These are phyloP conservation scores for Brachirus orientalis DNA, from an alignment of 2,113 vertebrate genomes.

Conservation along the genomic window DNA sequence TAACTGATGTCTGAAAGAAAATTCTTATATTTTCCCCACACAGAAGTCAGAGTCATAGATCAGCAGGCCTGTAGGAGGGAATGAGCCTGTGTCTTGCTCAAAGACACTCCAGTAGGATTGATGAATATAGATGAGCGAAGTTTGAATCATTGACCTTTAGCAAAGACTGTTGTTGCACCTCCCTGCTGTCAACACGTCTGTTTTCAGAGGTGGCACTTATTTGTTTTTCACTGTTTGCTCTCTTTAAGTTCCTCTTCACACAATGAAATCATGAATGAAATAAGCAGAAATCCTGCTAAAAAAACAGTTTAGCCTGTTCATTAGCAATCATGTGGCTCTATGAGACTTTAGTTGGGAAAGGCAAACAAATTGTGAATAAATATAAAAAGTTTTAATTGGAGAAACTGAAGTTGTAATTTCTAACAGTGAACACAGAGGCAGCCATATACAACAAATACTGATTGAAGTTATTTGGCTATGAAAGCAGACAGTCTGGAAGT, in stretches of 20 bases:
- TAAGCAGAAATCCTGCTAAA: conserved; percentile 9
- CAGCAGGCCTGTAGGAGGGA: conserved; percentile 21
- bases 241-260: conserved; percentile 28
- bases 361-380: neutral
- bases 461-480: too few species aligned
- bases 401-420: too few species aligned
- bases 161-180: conserved; percentile 11
- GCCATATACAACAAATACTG: too few species aligned
- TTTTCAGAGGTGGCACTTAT: conserved; percentile 26
- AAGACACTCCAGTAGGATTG: conserved; percentile 55
- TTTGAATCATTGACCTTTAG: conserved; percentile 45
- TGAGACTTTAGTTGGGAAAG: neutral
- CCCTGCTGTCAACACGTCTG: conserved; percentile 17
- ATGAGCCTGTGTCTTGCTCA: conserved; percentile 30
- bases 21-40: neutral
- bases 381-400: too few species aligned
- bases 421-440: too few species aligned
- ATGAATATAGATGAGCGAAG: conserved; percentile 35
- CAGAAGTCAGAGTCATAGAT: conserved; percentile 36
- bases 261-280: too few species aligned
- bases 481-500: too few species aligned
- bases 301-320: conserved; percentile 7
- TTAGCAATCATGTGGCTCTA: conserved; percentile 10
- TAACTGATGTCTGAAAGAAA: conserved; percentile 33
- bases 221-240: conserved; percentile 42